Evolutionary conservation across 37 sponge, comb jelly and placozoan species (phyloP).

Genomic region (Crambe crambe): DNA sequence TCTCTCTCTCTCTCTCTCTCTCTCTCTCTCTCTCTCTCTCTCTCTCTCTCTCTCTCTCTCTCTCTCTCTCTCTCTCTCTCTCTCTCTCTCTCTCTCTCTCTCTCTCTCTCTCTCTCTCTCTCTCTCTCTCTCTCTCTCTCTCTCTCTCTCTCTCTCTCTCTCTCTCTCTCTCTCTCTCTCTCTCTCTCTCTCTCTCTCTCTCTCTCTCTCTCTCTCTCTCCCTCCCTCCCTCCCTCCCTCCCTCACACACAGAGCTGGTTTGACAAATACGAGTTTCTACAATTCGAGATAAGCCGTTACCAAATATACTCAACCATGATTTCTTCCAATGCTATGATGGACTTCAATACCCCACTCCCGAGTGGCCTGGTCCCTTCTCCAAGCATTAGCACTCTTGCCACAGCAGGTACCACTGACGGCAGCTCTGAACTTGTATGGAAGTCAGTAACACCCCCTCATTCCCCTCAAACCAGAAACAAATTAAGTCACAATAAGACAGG

Average conservation of each 20-base stretch:
- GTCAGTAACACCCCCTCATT: slow-evolving; percentile 3
- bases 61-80: too few relatives aligned
- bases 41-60: too few relatives aligned
- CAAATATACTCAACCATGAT: slow-evolving; percentile 65
- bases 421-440: not conserved
- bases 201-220: too few relatives aligned
- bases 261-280: slow-evolving; percentile 78
- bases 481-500: not conserved
- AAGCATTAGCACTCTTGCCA: slow-evolving; percentile 72
- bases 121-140: too few relatives aligned
- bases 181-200: too few relatives aligned
- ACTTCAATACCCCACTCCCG: slow-evolving; percentile 70
- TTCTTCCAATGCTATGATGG: slow-evolving; percentile 24
- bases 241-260: slow-evolving; percentile 80
- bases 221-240: too few relatives aligned
- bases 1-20: too few relatives aligned
- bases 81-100: too few relatives aligned
- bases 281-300: slow-evolving; percentile 70
- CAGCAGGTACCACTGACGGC: slow-evolving; percentile 28
- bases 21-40: too few relatives aligned
- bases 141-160: too few relatives aligned
- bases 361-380: slow-evolving; percentile 78
- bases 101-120: too few relatives aligned
- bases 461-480: not conserved
- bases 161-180: too few relatives aligned